These are phyloP conservation scores for Sceloporus undulatus DNA, from an alignment of 2,113 vertebrate species.

Conservation along the genomic window DNA sequence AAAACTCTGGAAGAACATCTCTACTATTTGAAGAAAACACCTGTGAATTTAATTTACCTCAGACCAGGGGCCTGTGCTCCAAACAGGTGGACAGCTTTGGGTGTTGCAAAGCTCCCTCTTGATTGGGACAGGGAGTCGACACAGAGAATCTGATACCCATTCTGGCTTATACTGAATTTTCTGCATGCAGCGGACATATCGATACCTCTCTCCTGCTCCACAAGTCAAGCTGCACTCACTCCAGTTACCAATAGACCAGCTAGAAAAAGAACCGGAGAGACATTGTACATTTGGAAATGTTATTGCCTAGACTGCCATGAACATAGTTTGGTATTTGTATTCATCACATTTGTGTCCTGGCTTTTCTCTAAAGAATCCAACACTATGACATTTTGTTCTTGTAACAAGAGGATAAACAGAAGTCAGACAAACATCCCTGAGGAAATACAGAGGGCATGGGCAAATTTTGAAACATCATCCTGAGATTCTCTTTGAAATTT, in stretches of 20 bases:
- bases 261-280: conserved; percentile 52
- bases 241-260: conserved; percentile 89
- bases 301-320: neutral
- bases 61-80: conserved; percentile 85
- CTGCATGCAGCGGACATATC: conserved; percentile 81
- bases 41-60: conserved; percentile 77
- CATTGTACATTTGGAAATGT: neutral
- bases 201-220: conserved; percentile 82
- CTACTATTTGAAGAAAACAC: neutral
- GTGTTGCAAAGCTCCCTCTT: conserved; percentile 79
- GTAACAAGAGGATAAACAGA: neutral
- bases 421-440: neutral
- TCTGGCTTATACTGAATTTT: conserved; percentile 68
- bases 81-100: conserved; percentile 83
- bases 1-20: neutral
- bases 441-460: neutral
- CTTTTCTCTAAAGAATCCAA: neutral
- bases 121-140: conserved; percentile 71
- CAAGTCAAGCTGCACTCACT: conserved; percentile 85
- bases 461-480: neutral
- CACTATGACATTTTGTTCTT: neutral
- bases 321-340: neutral
- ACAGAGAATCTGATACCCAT: conserved; percentile 71
- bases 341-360: too few relatives aligned
- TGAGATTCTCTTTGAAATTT: neutral